A percentile compares a stretch with the other conserved stretches of the same genome.
phyloP scores from a whole-genome alignment of 2,888 invertebrate species.

The Barypeithes pellucidus region DNA sequence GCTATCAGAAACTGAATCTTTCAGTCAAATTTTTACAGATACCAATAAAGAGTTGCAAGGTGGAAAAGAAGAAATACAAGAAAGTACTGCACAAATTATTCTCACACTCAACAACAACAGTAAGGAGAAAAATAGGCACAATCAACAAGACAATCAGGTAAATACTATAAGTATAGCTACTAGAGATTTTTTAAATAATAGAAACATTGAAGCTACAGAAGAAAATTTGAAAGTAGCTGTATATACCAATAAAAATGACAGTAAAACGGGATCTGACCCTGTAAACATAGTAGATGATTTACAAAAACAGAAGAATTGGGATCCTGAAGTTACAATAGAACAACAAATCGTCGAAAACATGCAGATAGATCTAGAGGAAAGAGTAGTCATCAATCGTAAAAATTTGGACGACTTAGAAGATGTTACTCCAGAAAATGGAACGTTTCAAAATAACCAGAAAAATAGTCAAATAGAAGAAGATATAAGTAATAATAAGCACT shows the following conservation, averaged over 20 bases:
- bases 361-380: slow-evolving; percentile 36
- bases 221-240: background rate
- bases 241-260: background rate
- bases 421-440: slow-evolving; percentile 1
- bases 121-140: background rate
- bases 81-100: slow-evolving; percentile 48
- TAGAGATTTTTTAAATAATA: slow-evolving; percentile 1
- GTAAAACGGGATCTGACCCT: background rate
- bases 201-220: slow-evolving; percentile 2
- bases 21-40: background rate
- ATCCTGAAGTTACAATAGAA: background rate
- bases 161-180: background rate
- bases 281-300: background rate
- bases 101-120: slow-evolving; percentile 23
- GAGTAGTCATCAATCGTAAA: slow-evolving; percentile 20
- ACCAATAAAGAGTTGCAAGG: background rate
- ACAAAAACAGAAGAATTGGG: background rate
- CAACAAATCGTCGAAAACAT: slow-evolving; percentile 24
- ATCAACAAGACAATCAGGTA: background rate
- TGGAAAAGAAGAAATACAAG: slow-evolving; percentile 31
- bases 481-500: background rate
- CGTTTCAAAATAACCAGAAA: background rate
- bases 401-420: background rate
- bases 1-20: too few relatives aligned
- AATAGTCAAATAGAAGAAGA: background rate